phyloP scores from a whole-genome alignment of 1,140 invertebrate genomes.

The Drosophila orena region DNA sequence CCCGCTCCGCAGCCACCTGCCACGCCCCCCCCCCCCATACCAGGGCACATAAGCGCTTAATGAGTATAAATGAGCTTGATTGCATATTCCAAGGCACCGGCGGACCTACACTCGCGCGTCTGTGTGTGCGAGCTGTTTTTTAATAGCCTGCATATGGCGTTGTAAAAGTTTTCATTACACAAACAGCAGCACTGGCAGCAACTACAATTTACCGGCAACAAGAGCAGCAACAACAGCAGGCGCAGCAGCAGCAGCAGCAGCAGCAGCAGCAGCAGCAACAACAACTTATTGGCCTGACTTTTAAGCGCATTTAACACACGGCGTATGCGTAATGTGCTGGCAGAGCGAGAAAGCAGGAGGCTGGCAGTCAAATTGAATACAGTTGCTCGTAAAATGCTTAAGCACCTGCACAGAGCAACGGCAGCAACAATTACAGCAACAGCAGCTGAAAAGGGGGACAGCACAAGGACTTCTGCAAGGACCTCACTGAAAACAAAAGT shows the following conservation, averaged over 20 bases:
- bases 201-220: constrained; percentile 49
- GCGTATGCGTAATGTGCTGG: constrained; percentile 70
- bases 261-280: constrained; percentile 35
- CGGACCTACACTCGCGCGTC: constrained; percentile 8
- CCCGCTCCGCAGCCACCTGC: constrained; percentile 10
- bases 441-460: constrained; percentile 22
- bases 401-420: constrained; percentile 71
- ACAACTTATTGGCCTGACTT: constrained; percentile 80
- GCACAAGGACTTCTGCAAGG: constrained; percentile 35
- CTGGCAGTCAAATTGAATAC: constrained; percentile 72
- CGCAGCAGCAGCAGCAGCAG: constrained; percentile 34
- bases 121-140: constrained; percentile 64
- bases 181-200: constrained; percentile 64
- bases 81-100: constrained; percentile 72
- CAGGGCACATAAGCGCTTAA: constrained; percentile 76
- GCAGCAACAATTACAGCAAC: constrained; percentile 35
- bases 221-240: constrained; percentile 30
- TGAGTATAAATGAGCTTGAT: constrained; percentile 82
- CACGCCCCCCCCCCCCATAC: constrained; percentile 11
- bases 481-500: constrained; percentile 17
- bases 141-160: constrained; percentile 82
- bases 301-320: constrained; percentile 80
- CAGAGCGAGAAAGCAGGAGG: constrained; percentile 17
- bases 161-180: constrained; percentile 83
- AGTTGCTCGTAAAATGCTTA: constrained; percentile 80